A percentile compares a stretch with the other conserved stretches of the same genome.
These are phyloP conservation scores for Pachydiplax longipennis DNA, from an alignment of 2,888 invertebrate species.

Conservation along the genomic window DNA sequence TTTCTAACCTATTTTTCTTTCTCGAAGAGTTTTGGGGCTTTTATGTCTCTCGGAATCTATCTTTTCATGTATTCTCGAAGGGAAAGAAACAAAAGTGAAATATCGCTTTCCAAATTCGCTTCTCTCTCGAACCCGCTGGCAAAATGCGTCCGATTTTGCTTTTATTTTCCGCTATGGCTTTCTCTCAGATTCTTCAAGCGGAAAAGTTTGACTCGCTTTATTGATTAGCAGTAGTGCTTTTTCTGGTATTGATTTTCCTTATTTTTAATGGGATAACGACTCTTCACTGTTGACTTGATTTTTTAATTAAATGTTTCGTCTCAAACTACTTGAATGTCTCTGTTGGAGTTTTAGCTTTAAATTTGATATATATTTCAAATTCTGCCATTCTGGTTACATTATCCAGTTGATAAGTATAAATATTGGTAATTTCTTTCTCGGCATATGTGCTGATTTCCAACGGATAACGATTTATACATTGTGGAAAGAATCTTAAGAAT, in stretches of 20 bases:
- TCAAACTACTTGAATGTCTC: no score
- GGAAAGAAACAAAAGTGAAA: background rate
- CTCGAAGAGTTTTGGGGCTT: background rate
- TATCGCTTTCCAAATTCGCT: background rate
- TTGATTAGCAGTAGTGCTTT: background rate
- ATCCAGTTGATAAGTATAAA: no score
- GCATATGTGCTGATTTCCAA: no score
- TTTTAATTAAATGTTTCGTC: background rate
- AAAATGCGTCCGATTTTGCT: background rate
- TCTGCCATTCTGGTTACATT: no score
- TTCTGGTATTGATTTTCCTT: background rate
- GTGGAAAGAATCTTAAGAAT: no score
- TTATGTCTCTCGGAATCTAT: background rate
- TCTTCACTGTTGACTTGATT: background rate
- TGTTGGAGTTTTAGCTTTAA: background rate
- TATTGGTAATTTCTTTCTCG: no score
- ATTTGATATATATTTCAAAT: no score
- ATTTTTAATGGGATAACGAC: background rate
- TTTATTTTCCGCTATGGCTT: background rate
- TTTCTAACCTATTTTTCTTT: no score
- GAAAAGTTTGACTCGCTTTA: background rate
- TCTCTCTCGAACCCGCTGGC: background rate
- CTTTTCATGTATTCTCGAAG: background rate
- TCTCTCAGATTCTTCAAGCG: background rate
- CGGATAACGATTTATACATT: no score